Base-by-base conservation (phyloP, 2,113 vertebrate genomes). In the Pantherophis guttatus region DNA sequence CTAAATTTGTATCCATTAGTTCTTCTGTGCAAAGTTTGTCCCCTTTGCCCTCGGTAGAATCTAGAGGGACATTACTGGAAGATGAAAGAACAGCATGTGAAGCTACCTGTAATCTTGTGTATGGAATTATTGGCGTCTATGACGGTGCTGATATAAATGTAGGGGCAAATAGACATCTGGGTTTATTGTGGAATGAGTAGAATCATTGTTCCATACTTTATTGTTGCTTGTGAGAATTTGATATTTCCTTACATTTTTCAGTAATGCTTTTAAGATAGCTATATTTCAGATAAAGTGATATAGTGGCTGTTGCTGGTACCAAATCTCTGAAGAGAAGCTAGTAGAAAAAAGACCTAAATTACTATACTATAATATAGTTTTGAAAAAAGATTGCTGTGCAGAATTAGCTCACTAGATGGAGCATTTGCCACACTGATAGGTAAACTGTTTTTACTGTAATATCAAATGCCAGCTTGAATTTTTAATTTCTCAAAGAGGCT, bases 371-470 rank as follows among this genome's bases (percentile, higher is more conserved):
- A 62, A 2, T 17, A 87, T 7, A 87, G 23, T 29, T 23, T 26
- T 12, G 0, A 21, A 39, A 86, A 55, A 48, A 75, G 8, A 86
- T 86, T 97, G 98, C 95, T 54, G 3, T 97, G 93, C 93, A 55
- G 91, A 91, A 8, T 75, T 54, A 59, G 0, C 87, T 12, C 98
- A 94, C 97, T 96, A 98, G 98, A 75, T 97, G 98, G 98, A 89
- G 95, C 0, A 90, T 48, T 97, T 95, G 97, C 93, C 62, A 93
- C 90, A 91, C 93, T 3, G 50, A 97, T 93, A 12, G 1, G 91
- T 70, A 57, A 93, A 88, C 0, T 0, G 0, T 21, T 24, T 15
- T 6, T 44, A 21, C 39, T 10, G 0, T 0, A 12, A 19, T 0
- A 0, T 54, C 2, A 2, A 24, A 2, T 85, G 92, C 52, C 89